These are phyloP conservation scores for Knipowitschia caucasica DNA, from an alignment of 2,797 vertebrate genomes.

Conservation along the genomic window DNA sequence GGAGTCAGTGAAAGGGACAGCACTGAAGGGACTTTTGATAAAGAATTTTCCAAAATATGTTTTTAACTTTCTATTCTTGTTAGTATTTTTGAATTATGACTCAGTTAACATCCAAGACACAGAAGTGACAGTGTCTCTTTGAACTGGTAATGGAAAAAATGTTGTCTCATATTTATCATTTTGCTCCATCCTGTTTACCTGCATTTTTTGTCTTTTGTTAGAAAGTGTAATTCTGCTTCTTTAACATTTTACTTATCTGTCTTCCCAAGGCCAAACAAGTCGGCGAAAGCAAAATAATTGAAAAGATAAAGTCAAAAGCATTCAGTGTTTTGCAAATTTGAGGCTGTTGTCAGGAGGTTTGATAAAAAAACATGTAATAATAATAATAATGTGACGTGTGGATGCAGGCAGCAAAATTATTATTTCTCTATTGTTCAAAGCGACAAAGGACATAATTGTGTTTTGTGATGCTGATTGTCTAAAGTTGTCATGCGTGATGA, in stretches of 20 bases:
- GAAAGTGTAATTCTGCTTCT: background rate
- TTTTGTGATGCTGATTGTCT: constrained; percentile 2
- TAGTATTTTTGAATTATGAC: too few species aligned
- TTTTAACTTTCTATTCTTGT: too few species aligned
- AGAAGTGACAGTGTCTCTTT: too few species aligned
- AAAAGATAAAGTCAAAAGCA: background rate
- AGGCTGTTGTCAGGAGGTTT: background rate
- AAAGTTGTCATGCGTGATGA: too few species aligned
- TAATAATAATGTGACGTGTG: background rate
- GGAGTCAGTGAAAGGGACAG: too few species aligned
- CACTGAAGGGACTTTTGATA: too few species aligned
- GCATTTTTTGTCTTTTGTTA: too few species aligned
- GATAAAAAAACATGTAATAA: background rate
- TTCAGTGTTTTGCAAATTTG: background rate
- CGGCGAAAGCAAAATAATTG: background rate
- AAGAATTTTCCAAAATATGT: too few species aligned
- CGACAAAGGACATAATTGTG: background rate
- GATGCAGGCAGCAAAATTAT: background rate
- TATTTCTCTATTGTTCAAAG: background rate
- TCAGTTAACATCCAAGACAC: too few species aligned
- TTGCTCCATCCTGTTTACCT: too few species aligned
- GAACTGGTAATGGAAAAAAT: too few species aligned
- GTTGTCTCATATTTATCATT: too few species aligned
- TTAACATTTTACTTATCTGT: background rate
- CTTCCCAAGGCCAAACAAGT: background rate